A percentile compares a stretch with the other conserved stretches of the same genome.
Conservation (phyloP, 2,113 vertebrate genomes). For the Perognathus longimembris region DNA sequence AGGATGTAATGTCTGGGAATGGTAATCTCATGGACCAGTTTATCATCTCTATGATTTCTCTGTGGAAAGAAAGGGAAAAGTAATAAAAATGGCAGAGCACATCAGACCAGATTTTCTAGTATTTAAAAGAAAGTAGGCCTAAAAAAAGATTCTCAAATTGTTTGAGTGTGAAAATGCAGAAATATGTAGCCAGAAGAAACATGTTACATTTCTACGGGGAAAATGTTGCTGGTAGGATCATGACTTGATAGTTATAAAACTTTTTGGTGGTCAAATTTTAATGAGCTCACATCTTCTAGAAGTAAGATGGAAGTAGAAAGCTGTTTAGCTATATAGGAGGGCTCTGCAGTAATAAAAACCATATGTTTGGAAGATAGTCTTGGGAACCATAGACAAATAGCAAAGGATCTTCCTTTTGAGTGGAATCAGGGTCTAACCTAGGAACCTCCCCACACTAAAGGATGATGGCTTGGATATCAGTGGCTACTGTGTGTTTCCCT, state of each 20-base stretch:
- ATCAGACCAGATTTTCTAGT: not conserved
- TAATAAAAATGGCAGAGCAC: not conserved
- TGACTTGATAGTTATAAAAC: not conserved
- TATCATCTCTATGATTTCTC: not conserved
- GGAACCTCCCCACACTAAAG: not conserved
- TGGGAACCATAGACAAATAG: not conserved
- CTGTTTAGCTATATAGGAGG: not conserved
- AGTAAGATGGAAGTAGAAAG: not conserved
- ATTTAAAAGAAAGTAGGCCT: not conserved
- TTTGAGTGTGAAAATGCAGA: slow-evolving; percentile 14
- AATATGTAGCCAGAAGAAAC: not conserved
- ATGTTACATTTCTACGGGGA: slow-evolving; percentile 3
- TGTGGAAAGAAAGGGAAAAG: not conserved
- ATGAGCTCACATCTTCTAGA: slow-evolving; percentile 18
- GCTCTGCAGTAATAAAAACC: not conserved
- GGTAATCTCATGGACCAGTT: not conserved
- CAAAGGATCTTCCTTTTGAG: not conserved
- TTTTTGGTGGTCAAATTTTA: slow-evolving; percentile 35
- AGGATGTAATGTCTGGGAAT: not conserved
- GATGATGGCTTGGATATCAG: not conserved
- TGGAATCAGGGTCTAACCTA: not conserved
- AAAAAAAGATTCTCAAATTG: slow-evolving; percentile 40
- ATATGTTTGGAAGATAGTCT: not conserved
- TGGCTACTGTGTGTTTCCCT: not conserved
- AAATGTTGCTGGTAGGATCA: not conserved